Evolutionary conservation across 2,888 invertebrate genomes (phyloP).

Genomic region (Lasioglossum oenotherae): DNA sequence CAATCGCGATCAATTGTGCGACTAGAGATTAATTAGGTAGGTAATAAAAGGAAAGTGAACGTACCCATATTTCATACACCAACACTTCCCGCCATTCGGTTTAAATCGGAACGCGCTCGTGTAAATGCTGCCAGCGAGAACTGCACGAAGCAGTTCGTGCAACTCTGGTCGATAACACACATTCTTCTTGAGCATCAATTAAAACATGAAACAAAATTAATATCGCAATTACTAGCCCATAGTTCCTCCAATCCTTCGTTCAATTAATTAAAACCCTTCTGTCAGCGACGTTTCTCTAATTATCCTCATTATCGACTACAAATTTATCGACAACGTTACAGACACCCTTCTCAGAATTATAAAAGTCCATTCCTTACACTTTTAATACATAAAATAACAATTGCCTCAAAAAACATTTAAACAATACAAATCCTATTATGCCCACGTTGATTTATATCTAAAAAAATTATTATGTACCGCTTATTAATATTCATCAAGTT

Average conservation of each 20-base stretch:
- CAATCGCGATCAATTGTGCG: neutral
- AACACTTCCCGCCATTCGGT: slow-evolving; percentile 14
- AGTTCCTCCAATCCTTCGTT: neutral
- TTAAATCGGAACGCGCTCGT: slow-evolving; percentile 2
- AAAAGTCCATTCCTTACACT: neutral
- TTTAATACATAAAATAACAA: neutral
- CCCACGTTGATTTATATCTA: neutral
- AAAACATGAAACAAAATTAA: neutral
- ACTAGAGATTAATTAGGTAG: neutral
- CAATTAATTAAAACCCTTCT: neutral
- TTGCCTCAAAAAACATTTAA: neutral
- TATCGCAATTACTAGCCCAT: neutral
- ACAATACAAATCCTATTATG: too few species aligned
- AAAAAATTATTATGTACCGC: neutral
- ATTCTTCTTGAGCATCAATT: neutral
- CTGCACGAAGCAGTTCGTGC: slow-evolving; percentile 8
- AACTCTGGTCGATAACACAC: slow-evolving; percentile 39
- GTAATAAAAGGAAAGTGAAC: neutral
- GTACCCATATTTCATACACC: neutral
- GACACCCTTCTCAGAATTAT: neutral
- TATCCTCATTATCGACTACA: slow-evolving; percentile 6
- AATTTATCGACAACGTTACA: neutral
- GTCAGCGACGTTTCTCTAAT: neutral
- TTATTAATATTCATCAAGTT: neutral
- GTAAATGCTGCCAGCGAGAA: slow-evolving; percentile 51